phyloP scores from a whole-genome alignment of 2,797 vertebrate genomes.

The Ispidina picta region DNA sequence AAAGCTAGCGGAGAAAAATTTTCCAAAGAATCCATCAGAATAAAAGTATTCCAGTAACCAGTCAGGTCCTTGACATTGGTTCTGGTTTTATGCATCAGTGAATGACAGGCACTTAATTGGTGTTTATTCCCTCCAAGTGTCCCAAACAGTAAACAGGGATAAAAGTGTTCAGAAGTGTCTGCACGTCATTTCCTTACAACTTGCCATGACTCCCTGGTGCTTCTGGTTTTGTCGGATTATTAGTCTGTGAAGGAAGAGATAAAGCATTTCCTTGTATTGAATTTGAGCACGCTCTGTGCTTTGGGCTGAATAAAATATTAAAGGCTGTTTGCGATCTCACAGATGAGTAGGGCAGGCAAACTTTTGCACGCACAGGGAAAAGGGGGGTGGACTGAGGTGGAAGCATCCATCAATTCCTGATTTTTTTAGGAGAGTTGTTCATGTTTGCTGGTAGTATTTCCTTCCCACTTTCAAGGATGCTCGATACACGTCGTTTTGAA shows the following conservation, averaged over 20 bases:
- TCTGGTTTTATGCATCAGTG: background rate
- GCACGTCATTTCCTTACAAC: conserved; percentile 70
- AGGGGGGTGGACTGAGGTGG: conserved; percentile 47
- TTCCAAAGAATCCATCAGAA: background rate
- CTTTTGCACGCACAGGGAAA: conserved; percentile 73
- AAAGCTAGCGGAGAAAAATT: background rate
- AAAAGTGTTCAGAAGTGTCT: conserved; percentile 54
- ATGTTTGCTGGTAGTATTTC: background rate
- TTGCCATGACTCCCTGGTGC: conserved; percentile 73
- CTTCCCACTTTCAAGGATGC: background rate
- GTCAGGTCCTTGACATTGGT: background rate
- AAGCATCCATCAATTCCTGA: conserved; percentile 36
- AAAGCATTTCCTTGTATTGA: conserved; percentile 84
- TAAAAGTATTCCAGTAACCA: background rate
- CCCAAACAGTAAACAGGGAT: conserved; percentile 61
- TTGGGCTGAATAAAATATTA: conserved; percentile 89
- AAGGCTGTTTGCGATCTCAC: conserved; percentile 84
- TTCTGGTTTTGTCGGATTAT: conserved; percentile 76
- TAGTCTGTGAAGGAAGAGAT: conserved; percentile 80
- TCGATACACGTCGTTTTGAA: background rate
- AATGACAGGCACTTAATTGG: conserved; percentile 5
- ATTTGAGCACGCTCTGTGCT: conserved; percentile 82
- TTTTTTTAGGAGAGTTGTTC: background rate
- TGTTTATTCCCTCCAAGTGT: conserved; percentile 46
- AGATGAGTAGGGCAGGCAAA: conserved; percentile 78